These are phyloP conservation scores for Manacus vitellinus DNA, from an alignment of 2,113 vertebrate genomes.

Conservation along the genomic window DNA sequence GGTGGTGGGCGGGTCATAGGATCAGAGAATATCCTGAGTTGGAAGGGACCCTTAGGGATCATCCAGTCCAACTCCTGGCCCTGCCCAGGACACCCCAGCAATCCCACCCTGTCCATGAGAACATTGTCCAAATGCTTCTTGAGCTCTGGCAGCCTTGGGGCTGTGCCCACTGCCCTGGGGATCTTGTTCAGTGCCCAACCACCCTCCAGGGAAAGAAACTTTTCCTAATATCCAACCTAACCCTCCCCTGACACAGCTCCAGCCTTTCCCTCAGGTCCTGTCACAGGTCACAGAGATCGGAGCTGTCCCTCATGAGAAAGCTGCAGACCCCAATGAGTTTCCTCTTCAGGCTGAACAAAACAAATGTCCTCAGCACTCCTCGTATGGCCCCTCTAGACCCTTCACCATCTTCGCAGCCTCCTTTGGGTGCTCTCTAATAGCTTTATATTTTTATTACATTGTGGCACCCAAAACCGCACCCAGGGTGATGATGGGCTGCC, in stretches of 20 bases:
- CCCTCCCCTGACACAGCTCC: background rate
- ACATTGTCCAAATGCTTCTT: accelerated
- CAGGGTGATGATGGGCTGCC: background rate
- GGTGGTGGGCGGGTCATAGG: no score
- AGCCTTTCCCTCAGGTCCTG: background rate
- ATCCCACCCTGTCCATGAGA: background rate
- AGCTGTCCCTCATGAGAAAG: background rate
- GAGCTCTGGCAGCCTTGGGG: background rate
- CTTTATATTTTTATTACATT: background rate
- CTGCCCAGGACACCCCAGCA: background rate
- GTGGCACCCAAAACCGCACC: background rate
- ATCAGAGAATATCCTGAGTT: background rate
- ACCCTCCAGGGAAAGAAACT: background rate
- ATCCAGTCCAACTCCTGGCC: background rate
- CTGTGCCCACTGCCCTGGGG: accelerated
- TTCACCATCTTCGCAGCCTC: accelerated
- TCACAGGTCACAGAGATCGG: background rate
- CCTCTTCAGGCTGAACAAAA: background rate
- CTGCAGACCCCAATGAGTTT: background rate
- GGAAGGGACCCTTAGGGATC: background rate
- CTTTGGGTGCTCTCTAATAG: background rate
- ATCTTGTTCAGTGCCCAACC: background rate
- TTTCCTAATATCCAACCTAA: accelerated
- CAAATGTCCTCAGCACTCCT: background rate
- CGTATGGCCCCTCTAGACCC: background rate